Conservation (phyloP, 2,797 vertebrate species). For the Cottoperca gobio region DNA sequence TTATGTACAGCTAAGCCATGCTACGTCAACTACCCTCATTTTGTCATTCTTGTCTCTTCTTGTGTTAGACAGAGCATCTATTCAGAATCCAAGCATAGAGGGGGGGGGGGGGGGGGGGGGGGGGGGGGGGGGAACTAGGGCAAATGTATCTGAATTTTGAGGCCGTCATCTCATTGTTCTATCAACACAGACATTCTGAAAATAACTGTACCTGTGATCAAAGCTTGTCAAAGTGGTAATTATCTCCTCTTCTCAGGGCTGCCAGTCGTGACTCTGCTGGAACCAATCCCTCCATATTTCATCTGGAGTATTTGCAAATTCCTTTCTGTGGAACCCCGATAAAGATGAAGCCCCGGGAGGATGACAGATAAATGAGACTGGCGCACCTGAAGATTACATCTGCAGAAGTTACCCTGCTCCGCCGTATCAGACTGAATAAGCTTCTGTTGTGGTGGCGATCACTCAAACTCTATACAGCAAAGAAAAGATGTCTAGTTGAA, state of each 20-base stretch:
- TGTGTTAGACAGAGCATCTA: constrained; percentile 48
- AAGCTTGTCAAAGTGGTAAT: constrained; percentile 82
- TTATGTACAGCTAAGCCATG: constrained; percentile 34
- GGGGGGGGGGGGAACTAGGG: constrained; percentile 32
- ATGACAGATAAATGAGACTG: constrained; percentile 76
- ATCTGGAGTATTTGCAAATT: constrained; percentile 68
- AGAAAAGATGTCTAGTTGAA: background rate
- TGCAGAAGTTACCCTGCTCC: constrained; percentile 41
- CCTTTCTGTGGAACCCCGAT: constrained; percentile 67
- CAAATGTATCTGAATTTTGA: constrained; percentile 49
- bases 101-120: background rate
- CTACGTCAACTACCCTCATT: constrained; percentile 44
- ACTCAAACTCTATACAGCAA: constrained; percentile 13
- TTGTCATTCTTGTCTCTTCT: constrained; percentile 41
- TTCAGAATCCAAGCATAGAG: constrained; percentile 46
- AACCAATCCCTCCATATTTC: constrained; percentile 71
- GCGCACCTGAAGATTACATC: constrained; percentile 72
- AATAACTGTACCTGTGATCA: constrained; percentile 80
- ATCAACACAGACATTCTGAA: constrained; percentile 73
- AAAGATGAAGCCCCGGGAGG: constrained; percentile 56
- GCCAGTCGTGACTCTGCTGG: constrained; percentile 71
- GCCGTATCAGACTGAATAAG: constrained; percentile 24
- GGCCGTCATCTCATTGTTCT: constrained; percentile 72
- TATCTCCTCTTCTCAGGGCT: constrained; percentile 71
- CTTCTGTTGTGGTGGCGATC: background rate